Evolutionary conservation across 2,113 vertebrate species (phyloP).

Genomic region (Opisthocomus hoazin): DNA sequence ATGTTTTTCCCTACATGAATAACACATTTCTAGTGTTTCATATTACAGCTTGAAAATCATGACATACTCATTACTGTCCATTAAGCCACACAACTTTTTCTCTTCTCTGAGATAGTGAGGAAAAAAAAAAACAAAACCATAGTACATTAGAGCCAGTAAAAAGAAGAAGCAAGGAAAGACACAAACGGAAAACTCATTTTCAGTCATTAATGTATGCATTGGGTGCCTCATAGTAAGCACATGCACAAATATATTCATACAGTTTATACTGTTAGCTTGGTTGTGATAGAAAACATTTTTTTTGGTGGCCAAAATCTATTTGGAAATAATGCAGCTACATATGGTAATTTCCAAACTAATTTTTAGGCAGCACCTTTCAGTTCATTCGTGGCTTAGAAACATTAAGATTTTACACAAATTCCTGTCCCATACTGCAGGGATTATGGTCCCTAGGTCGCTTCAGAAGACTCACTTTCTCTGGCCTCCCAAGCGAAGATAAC

Average conservation of each 20-base stretch:
- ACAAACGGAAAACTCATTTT: not conserved
- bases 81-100: not conserved
- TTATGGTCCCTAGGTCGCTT: rapidly evolving
- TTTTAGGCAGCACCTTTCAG: not conserved
- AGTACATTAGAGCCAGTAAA: not conserved
- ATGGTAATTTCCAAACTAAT: not conserved
- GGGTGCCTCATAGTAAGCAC: not conserved
- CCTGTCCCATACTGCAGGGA: not conserved
- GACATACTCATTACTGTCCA: not conserved
- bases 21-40: slow-evolving; percentile 4
- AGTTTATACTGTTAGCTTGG: not conserved
- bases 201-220: not conserved
- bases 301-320: not conserved
- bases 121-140: not conserved
- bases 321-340: not conserved
- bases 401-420: not conserved
- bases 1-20: not conserved
- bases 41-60: slow-evolving; percentile 1
- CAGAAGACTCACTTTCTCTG: not conserved
- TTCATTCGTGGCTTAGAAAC: not conserved
- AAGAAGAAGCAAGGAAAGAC: not conserved
- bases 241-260: not conserved
- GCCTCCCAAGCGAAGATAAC: not conserved
- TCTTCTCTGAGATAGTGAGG: slow-evolving; percentile 13
- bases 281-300: not conserved